Conservation (phyloP, 2,113 vertebrate genomes). For the Poeciliopsis retropinna region DNA sequence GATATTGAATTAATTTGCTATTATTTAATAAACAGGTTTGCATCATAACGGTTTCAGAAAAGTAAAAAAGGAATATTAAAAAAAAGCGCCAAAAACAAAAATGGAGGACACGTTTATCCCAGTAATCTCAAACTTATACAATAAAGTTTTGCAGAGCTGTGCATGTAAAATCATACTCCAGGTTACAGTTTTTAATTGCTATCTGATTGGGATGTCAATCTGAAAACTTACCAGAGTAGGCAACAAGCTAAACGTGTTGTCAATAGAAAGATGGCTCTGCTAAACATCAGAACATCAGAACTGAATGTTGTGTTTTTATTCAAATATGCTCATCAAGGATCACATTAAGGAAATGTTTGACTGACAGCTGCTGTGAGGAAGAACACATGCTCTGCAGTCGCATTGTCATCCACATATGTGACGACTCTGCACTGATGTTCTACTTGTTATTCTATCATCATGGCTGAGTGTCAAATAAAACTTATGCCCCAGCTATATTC, state of each 20-base stretch:
- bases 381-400: too few relatives aligned
- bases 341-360: too few relatives aligned
- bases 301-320: neutral
- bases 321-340: too few relatives aligned
- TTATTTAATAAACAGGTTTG: neutral
- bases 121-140: neutral
- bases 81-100: neutral
- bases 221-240: constrained; percentile 63
- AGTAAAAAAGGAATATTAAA: neutral
- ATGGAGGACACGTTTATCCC: neutral
- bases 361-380: too few relatives aligned
- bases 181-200: constrained; percentile 39
- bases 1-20: neutral
- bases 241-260: constrained; percentile 47
- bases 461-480: neutral
- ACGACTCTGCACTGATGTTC: neutral
- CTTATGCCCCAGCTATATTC: neutral
- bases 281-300: neutral
- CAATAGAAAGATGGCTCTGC: neutral
- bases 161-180: constrained; percentile 12
- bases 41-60: neutral
- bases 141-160: constrained; percentile 4
- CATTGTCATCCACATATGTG: neutral
- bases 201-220: constrained; percentile 62
- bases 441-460: neutral